Conservation (phyloP, 2,113 vertebrate species). For the Rhineura floridana region DNA sequence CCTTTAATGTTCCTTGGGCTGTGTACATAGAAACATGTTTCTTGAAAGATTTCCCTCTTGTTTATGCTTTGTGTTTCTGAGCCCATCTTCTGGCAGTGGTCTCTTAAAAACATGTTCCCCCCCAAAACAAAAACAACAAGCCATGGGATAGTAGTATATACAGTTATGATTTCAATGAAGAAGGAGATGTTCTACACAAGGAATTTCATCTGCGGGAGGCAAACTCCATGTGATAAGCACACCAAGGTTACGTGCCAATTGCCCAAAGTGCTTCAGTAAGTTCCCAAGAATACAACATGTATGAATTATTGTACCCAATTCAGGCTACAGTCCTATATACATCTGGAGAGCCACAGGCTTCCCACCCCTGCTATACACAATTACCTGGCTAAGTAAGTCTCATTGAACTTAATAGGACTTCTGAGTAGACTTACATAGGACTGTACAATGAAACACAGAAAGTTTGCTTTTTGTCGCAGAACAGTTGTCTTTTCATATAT, state of each 20-base stretch:
- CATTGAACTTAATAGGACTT: too few species aligned
- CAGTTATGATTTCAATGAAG: conserved; percentile 17
- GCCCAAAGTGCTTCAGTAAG: neutral
- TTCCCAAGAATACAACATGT: neutral
- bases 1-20: neutral
- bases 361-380: too few species aligned
- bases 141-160: neutral
- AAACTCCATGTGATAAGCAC: conserved; percentile 20
- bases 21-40: conserved; percentile 15
- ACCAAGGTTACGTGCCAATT: neutral
- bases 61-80: conserved; percentile 27
- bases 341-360: neutral
- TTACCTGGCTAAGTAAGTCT: too few species aligned
- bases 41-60: conserved; percentile 33
- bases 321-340: neutral
- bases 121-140: neutral
- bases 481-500: neutral
- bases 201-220: conserved; percentile 1
- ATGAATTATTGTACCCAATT: neutral
- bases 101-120: neutral
- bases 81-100: conserved; percentile 24
- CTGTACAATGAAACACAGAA: neutral
- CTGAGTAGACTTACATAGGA: too few species aligned
- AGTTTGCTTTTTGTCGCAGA: neutral
- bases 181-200: neutral